Conservation (phyloP, 1,140 invertebrate genomes). For the Pogonognathellus flavescens region DNA sequence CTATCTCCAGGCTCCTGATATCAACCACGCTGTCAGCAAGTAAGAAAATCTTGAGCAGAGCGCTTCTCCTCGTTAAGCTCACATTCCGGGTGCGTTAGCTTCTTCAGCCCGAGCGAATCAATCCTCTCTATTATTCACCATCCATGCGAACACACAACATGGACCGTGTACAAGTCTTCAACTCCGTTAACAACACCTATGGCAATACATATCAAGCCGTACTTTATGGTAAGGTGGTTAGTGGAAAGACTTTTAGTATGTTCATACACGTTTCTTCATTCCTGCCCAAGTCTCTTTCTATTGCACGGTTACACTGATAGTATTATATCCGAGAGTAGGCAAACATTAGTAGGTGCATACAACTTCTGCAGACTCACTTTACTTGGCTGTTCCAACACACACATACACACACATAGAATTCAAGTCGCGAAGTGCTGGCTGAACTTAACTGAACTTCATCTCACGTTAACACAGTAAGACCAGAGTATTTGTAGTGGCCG, state of each 20-base stretch:
- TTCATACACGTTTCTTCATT: too few relatives aligned
- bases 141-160: conserved; percentile 22
- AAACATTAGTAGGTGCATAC: too few relatives aligned
- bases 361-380: too few relatives aligned
- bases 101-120: conserved; percentile 54
- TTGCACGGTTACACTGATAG: too few relatives aligned
- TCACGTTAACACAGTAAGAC: not conserved
- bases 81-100: conserved; percentile 34
- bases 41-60: conserved; percentile 14
- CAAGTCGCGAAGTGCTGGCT: too few relatives aligned
- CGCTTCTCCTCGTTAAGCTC: conserved; percentile 54
- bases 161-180: not conserved
- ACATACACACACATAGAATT: too few relatives aligned
- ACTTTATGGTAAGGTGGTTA: not conserved
- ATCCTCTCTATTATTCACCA: conserved; percentile 62
- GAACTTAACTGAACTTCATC: not conserved
- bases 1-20: conserved; percentile 56
- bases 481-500: too few relatives aligned
- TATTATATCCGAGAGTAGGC: too few relatives aligned
- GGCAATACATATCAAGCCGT: not conserved
- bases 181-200: not conserved
- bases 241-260: too few relatives aligned
- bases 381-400: too few relatives aligned
- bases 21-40: conserved; percentile 29
- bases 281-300: too few relatives aligned